phyloP scores from a whole-genome alignment of 2,113 vertebrate genomes.

The Ceyx melanurus region DNA sequence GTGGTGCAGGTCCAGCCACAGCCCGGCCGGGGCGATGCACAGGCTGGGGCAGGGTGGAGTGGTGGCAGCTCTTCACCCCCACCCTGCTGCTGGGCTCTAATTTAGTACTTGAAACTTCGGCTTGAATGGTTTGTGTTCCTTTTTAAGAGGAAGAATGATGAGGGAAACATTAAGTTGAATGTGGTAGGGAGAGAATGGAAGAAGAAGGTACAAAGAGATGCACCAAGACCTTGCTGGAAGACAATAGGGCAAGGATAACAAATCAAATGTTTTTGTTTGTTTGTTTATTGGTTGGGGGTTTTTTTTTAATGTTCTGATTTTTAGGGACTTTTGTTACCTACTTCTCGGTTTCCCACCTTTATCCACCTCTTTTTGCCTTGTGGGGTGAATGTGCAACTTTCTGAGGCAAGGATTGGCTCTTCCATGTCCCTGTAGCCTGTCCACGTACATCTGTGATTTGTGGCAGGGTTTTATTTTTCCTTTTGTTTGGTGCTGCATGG shows the following conservation, averaged over 20 bases:
- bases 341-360: neutral
- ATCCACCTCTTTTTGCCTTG: neutral
- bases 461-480: neutral
- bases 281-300: too few species aligned
- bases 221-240: neutral
- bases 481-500: accelerated
- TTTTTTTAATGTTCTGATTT: neutral
- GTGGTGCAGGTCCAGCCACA: neutral
- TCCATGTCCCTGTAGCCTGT: accelerated
- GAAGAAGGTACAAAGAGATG: neutral
- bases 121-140: neutral
- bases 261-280: accelerated
- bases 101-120: neutral
- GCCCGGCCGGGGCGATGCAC: accelerated
- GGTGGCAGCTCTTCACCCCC: neutral
- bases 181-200: accelerated
- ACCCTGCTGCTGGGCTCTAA: neutral
- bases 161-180: neutral
- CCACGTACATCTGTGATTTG: accelerated
- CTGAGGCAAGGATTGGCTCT: neutral
- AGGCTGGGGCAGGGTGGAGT: neutral
- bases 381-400: accelerated
- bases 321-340: neutral
- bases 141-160: accelerated
- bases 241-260: neutral